Evolutionary conservation across 2,797 vertebrate genomes (phyloP).

Genomic region (Erpetoichthys calabaricus): DNA sequence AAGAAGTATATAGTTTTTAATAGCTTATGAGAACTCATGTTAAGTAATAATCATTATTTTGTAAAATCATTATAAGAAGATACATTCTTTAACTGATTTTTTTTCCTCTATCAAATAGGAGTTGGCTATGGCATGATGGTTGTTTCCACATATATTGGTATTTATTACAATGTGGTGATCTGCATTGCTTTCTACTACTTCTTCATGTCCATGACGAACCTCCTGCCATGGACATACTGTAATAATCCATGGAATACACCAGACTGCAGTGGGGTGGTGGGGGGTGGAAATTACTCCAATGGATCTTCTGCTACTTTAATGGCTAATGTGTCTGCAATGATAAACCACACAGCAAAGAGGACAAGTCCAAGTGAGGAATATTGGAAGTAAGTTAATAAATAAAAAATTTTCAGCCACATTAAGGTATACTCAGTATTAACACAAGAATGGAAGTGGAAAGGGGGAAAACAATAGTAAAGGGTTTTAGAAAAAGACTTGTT

Average conservation of each 20-base stretch:
- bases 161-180: constrained; percentile 98
- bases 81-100: too few species aligned
- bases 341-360: constrained; percentile 74
- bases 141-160: constrained; percentile 93
- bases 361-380: constrained; percentile 97
- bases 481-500: too few species aligned
- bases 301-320: constrained; percentile 31
- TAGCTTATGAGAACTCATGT: too few species aligned
- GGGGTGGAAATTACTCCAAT: constrained; percentile 36
- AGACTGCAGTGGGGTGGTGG: constrained; percentile 69
- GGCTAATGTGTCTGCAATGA: constrained; percentile 46
- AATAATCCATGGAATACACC: constrained; percentile 86
- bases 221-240: constrained; percentile 97
- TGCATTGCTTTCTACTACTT: constrained; percentile 98
- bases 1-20: too few species aligned
- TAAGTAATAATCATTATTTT: too few species aligned
- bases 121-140: constrained; percentile 99
- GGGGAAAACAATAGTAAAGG: too few species aligned
- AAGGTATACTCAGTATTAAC: too few species aligned
- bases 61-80: too few species aligned
- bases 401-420: neutral
- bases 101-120: constrained; percentile 38
- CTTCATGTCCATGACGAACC: constrained; percentile 85
- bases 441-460: too few species aligned
- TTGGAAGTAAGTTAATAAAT: constrained; percentile 75